phyloP scores from a whole-genome alignment of 2,113 vertebrate species.

The Pavo muticus region DNA sequence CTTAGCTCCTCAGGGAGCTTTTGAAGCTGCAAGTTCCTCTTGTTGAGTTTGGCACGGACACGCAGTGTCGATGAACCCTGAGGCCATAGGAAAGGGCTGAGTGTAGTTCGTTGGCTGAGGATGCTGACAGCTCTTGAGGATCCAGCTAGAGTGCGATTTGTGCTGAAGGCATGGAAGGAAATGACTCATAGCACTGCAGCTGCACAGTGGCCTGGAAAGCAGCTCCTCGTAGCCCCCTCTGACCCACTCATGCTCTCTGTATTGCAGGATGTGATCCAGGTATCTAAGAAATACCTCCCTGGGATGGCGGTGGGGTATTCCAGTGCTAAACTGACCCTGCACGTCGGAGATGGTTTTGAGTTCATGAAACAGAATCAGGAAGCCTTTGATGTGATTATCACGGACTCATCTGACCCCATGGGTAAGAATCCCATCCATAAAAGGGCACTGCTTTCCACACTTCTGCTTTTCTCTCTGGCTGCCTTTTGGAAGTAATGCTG shows the following conservation, averaged over 20 bases:
- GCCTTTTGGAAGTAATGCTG: not conserved
- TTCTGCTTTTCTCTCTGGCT: not conserved
- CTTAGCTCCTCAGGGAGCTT: not conserved
- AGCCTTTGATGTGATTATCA: constrained; percentile 97
- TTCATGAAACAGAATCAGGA: constrained; percentile 99
- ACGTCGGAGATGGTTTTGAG: constrained; percentile 96
- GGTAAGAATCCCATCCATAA: constrained; percentile 79
- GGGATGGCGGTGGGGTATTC: constrained; percentile 96
- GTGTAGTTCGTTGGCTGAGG: not conserved
- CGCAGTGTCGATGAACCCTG: constrained; percentile 12
- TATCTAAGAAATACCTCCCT: constrained; percentile 95
- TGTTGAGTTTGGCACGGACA: constrained; percentile 23
- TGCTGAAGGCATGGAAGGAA: constrained; percentile 38
- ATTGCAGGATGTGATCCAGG: constrained; percentile 94
- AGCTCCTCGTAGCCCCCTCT: not conserved
- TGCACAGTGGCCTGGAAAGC: not conserved
- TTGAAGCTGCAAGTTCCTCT: constrained; percentile 11
- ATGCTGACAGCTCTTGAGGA: constrained; percentile 24
- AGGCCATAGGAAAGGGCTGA: constrained; percentile 24
- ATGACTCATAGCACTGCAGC: constrained; percentile 26
- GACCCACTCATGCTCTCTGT: constrained; percentile 19
- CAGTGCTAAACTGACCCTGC: constrained; percentile 92
- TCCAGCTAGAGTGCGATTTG: not conserved
- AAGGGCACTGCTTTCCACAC: not conserved
- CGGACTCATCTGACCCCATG: constrained; percentile 97